Conservation (phyloP, 2,113 vertebrate genomes). For the Rana temporaria region DNA sequence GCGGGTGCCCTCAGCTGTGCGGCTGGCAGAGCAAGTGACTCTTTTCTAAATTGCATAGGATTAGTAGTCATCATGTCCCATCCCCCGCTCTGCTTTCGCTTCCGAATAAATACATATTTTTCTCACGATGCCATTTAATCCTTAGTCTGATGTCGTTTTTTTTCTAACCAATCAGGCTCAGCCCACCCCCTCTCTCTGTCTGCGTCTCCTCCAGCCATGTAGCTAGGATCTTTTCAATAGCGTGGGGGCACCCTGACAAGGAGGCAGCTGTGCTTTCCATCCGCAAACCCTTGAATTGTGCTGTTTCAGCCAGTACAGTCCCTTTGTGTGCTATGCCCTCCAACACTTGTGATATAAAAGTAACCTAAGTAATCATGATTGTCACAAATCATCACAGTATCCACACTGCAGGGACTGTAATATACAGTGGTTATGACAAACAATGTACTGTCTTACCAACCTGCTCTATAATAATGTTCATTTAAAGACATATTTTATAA, state of each 20-base stretch:
- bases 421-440: too few relatives aligned
- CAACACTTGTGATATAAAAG: neutral
- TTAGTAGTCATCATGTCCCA: slow-evolving; percentile 33
- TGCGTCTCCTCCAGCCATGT: slow-evolving; percentile 31
- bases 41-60: slow-evolving; percentile 53
- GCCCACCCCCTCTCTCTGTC: slow-evolving; percentile 15
- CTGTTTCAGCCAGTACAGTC: slow-evolving; percentile 2
- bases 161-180: slow-evolving; percentile 41
- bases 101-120: slow-evolving; percentile 54
- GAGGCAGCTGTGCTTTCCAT: slow-evolving; percentile 18
- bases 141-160: slow-evolving; percentile 38
- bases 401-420: neutral
- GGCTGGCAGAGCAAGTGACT: slow-evolving; percentile 25
- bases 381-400: neutral
- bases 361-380: neutral
- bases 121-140: slow-evolving; percentile 51
- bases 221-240: slow-evolving; percentile 49
- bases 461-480: neutral
- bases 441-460: neutral
- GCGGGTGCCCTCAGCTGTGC: slow-evolving; percentile 28
- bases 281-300: neutral
- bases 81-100: slow-evolving; percentile 27
- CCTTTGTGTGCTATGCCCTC: neutral
- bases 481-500: too few relatives aligned
- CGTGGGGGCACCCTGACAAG: slow-evolving; percentile 38